Evolutionary conservation across 2,888 invertebrate genomes (phyloP), one percentile per base, ranked within the genome.

Genomic region (Antheraea assamensis): DNA sequence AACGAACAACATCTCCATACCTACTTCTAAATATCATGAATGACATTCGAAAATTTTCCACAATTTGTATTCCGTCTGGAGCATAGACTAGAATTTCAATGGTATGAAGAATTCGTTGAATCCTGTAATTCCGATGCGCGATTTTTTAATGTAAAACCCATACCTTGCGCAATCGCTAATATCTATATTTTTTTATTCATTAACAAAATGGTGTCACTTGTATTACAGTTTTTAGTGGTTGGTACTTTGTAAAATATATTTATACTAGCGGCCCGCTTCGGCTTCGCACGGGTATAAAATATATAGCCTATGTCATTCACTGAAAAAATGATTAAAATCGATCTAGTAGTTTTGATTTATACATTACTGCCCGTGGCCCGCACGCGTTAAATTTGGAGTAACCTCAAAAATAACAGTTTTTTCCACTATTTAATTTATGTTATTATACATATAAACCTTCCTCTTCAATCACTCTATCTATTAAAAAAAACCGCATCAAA

Each of bases 131-230:
- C 90, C 86, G 88, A 90, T 92, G 93, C 92, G 93, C 89, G 88
- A 87, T 91, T 90, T 91, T 93, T 91, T 90, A 92, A 94, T 93
- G 91, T 91, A 91, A 92, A 92, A 89, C 89, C 88, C 88, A 88
- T 87, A 88, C 88, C 89, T 92, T 92, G 92, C 92, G 93, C 93
- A 93, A 94, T 94, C 90, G 90, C 89, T 90, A 88, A 89, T 91
- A 88, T n/a, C n/a, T n/a, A n/a, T 92, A 92, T 92, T 92, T 90
- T 91, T 83, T 88, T 90, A 92, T 90, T 92, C 90, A 83, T 83
- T 89, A 90, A 85, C 91, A 91, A 92, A n/a, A 93, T 92, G 92
- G 93, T 92, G 92, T 79, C 71, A 82, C 87, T 91, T 90, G 88
- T 91, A 88, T 85, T 85, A 86, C 87, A 85, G 83, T 85, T 89